A percentile compares a stretch with the other conserved stretches of the same genome.
Conservation (phyloP, 2,888 invertebrate genomes). For the Spodoptera exigua region DNA sequence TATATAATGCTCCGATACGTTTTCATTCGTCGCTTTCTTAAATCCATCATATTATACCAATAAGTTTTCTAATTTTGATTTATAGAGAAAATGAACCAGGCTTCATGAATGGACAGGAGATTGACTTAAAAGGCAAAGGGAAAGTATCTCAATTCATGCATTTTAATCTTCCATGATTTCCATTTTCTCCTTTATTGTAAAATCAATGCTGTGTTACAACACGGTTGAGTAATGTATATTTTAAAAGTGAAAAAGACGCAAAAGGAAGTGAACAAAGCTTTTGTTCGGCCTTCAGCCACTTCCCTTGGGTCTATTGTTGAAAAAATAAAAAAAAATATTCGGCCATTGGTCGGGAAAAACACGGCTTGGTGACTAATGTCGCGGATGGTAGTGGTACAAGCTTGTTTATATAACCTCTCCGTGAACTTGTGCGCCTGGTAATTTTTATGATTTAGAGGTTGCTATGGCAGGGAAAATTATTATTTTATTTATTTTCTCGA, state of each 20-base stretch:
- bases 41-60: too few relatives aligned
- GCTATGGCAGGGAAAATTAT: too few relatives aligned
- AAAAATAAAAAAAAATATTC: constrained; percentile 50
- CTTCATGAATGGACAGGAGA: background rate
- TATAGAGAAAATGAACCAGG: background rate
- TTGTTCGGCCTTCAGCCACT: constrained; percentile 60
- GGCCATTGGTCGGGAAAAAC: constrained; percentile 34
- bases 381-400: constrained; percentile 26
- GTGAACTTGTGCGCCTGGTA: constrained; percentile 32
- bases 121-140: constrained; percentile 15
- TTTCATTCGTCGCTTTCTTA: too few relatives aligned
- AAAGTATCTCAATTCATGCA: constrained; percentile 27
- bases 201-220: constrained; percentile 41
- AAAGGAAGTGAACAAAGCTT: constrained; percentile 55
- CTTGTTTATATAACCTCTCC: constrained; percentile 34
- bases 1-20: too few relatives aligned
- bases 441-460: constrained; percentile 5
- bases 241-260: constrained; percentile 49
- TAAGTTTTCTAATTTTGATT: background rate
- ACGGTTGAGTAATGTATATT: constrained; percentile 40
- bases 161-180: constrained; percentile 21
- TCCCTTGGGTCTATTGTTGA: constrained; percentile 59
- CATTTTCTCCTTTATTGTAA: constrained; percentile 18
- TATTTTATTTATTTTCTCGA: too few relatives aligned
- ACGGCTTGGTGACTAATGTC: constrained; percentile 45